Percentiles rank a stretch among this genome's conserved stretches.
Evolutionary conservation across 2,888 invertebrate species (phyloP).

Genomic region (Physocephala rufipes): DNA sequence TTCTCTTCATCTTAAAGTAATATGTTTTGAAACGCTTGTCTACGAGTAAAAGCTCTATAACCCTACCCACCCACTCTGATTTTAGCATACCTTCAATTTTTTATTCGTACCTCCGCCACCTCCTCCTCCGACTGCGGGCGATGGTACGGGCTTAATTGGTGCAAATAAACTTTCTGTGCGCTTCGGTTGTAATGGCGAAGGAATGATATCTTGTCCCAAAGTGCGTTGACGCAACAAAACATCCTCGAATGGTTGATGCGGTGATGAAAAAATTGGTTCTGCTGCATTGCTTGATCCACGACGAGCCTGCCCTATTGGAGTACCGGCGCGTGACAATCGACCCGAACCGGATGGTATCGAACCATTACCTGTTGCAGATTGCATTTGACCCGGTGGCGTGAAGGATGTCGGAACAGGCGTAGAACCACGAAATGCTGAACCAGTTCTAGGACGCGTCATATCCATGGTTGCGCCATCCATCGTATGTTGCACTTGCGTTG

Average conservation of each 20-base stretch:
- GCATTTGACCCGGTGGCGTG: too few species aligned
- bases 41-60: not conserved
- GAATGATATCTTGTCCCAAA: conserved; percentile 88
- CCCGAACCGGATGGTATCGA: conserved; percentile 67
- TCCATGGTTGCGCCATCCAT: conserved; percentile 36
- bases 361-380: conserved; percentile 72
- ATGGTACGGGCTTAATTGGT: conserved; percentile 70
- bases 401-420: conserved; percentile 55
- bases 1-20: too few species aligned
- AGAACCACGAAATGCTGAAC: conserved; percentile 68
- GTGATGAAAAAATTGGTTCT: conserved; percentile 65
- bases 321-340: conserved; percentile 67
- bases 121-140: conserved; percentile 65
- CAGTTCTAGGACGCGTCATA: conserved; percentile 67
- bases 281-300: conserved; percentile 58
- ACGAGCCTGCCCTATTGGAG: conserved; percentile 64
- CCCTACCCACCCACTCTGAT: not conserved
- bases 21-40: too few species aligned
- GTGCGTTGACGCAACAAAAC: conserved; percentile 81
- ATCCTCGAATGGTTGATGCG: conserved; percentile 80
- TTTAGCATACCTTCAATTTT: conserved; percentile 62
- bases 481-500: too few species aligned
- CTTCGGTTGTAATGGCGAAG: conserved; percentile 87
- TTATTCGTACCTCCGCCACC: conserved; percentile 64
- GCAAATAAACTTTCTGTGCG: conserved; percentile 90